Evolutionary conservation across 2,888 invertebrate genomes (phyloP).

Genomic region (Dendrolimus houi): DNA sequence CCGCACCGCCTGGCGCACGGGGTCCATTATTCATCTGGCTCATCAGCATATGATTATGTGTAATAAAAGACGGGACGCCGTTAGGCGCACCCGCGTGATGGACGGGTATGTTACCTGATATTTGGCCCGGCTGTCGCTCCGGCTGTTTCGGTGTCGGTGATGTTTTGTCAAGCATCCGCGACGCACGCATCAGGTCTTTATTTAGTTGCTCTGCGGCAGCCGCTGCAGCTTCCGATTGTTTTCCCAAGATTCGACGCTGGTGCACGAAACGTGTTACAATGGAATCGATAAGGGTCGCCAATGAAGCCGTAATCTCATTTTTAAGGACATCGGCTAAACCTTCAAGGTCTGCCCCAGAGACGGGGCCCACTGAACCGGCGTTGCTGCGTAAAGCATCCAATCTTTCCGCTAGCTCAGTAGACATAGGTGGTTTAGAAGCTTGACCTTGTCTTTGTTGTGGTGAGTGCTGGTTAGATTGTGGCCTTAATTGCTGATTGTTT

Average conservation of each 20-base stretch:
- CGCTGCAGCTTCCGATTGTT: conserved; percentile 86
- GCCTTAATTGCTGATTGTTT: conserved; percentile 75
- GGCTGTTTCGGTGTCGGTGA: conserved; percentile 85
- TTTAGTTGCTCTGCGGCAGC: conserved; percentile 90
- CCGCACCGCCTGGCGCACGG: conserved; percentile 78
- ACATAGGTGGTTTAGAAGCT: conserved; percentile 67
- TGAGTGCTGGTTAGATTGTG: conserved; percentile 76
- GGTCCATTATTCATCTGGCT: conserved; percentile 74
- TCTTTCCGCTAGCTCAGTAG: conserved; percentile 86
- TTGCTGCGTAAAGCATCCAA: conserved; percentile 85
- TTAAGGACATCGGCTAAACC: conserved; percentile 94
- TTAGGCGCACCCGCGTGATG: conserved; percentile 62
- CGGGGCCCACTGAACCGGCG: conserved; percentile 80
- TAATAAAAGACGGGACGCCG: conserved; percentile 59
- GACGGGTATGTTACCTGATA: conserved; percentile 76
- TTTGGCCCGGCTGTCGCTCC: conserved; percentile 75
- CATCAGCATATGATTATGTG: conserved; percentile 64
- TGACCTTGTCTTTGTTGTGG: conserved; percentile 69
- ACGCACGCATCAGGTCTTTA: conserved; percentile 89
- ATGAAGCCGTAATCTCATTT: conserved; percentile 89
- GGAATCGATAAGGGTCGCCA: conserved; percentile 91
- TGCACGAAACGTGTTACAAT: conserved; percentile 91
- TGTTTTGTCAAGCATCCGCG: conserved; percentile 89
- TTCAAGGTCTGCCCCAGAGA: conserved; percentile 88
- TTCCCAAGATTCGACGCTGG: conserved; percentile 84